A percentile compares a stretch with the other conserved stretches of the same genome.
Conservation (phyloP, 1,140 invertebrate genomes). For the Adelges cooleyi region DNA sequence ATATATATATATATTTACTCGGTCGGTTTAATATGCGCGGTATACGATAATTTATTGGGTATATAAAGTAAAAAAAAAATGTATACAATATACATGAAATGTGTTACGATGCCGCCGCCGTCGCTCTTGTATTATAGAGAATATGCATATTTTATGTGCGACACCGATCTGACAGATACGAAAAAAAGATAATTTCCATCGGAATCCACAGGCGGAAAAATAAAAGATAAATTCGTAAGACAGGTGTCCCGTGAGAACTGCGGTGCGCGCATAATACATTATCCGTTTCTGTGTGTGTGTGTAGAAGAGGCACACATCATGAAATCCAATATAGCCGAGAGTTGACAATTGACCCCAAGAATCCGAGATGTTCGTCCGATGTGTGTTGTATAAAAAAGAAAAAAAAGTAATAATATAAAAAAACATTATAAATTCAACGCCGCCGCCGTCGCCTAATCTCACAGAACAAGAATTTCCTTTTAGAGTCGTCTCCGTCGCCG, state of each 20-base stretch:
- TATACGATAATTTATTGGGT: slow-evolving; percentile 22
- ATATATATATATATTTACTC: background rate
- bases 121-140: background rate
- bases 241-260: slow-evolving; percentile 26
- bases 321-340: slow-evolving; percentile 26
- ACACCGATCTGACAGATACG: slow-evolving; percentile 29
- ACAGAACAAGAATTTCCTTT: slow-evolving; percentile 28
- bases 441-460: slow-evolving; percentile 20
- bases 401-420: slow-evolving; percentile 13
- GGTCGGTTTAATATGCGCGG: too few relatives aligned
- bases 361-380: slow-evolving; percentile 10
- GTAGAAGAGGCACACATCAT: background rate
- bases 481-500: slow-evolving; percentile 12
- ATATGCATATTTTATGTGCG: slow-evolving; percentile 25
- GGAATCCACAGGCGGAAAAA: slow-evolving; percentile 21
- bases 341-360: slow-evolving; percentile 28
- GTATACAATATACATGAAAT: background rate
- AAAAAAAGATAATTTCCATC: slow-evolving; percentile 28
- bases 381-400: slow-evolving; percentile 3
- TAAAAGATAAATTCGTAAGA: slow-evolving; percentile 29
- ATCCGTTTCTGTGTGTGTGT: background rate
- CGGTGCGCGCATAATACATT: slow-evolving; percentile 23
- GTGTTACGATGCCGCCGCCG: slow-evolving; percentile 5
- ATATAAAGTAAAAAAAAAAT: background rate
- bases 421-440: slow-evolving; percentile 28